Evolutionary conservation across 1,140 invertebrate species (phyloP).

Genomic region (Cecropterus lyciades): DNA sequence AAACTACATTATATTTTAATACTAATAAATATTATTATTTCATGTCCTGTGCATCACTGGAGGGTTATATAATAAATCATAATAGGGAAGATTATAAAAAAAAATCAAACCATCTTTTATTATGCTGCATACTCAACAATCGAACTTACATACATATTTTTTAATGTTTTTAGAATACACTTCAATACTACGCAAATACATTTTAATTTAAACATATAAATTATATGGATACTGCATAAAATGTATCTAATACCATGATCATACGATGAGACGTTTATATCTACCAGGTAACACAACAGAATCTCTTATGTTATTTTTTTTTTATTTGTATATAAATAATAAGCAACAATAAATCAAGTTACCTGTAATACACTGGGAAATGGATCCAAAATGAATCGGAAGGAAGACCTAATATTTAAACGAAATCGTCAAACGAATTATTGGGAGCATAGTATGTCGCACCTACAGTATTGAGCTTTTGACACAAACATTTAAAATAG

Average conservation of each 20-base stretch:
- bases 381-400: conserved; percentile 28
- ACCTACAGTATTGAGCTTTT: conserved; percentile 66
- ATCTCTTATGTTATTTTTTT: not conserved
- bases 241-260: no score
- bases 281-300: conserved; percentile 6
- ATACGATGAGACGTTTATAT: not conserved
- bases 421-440: conserved; percentile 2
- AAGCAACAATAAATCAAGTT: not conserved
- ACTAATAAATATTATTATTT: conserved; percentile 45
- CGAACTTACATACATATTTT: not conserved
- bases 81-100: no score
- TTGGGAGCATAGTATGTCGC: conserved; percentile 37
- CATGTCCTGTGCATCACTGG: conserved; percentile 37
- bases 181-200: no score
- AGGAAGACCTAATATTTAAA: conserved; percentile 18
- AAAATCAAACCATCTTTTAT: not conserved
- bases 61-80: conserved; percentile 17
- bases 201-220: no score
- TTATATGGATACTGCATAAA: no score
- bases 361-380: not conserved
- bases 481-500: conserved; percentile 60
- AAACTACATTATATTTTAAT: conserved; percentile 62
- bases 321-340: not conserved
- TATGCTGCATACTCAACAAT: conserved; percentile 4
- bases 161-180: no score